Base-by-base conservation (phyloP, 2,888 invertebrate species). In the Apodemia mormo region DNA sequence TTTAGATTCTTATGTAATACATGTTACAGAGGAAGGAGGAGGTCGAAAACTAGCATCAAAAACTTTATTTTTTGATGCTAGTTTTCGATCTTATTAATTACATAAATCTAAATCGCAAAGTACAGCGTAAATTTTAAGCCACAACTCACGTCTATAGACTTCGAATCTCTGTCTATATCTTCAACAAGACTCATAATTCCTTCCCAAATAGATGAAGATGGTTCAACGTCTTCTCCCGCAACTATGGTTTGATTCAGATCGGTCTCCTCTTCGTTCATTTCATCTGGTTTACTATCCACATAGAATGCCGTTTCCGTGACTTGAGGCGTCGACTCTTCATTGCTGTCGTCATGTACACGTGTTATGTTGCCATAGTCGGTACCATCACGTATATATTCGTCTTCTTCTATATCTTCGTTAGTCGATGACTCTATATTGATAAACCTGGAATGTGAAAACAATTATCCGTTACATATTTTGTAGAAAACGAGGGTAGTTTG, bases 371-470 rank as follows among this genome's bases (percentile, higher is more conserved):
- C 93, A 70, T 92, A 93, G 75, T 93, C 93, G 1, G 90, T 90
- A 8, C 93, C 93, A 73, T 93, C 93, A 1, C 88, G 79, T 14
- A 93, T 82, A 74, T 92, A 93, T 65, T 91, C 93, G 78, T 92
- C 90, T 45, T 93, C 92, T 74, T 95, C 95, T 65, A 94, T 93
- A 45, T 95, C 94, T 64, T 95, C 93, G 52, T 94, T 94, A 29
- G 96, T 94, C 80, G 96, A 96, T 49, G 96, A 95, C 84, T 96
- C 96, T 79, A 96, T 96, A 80, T 95, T 95, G 66, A 95, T 91
- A 80, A 95, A 95, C 56, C 95, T 95, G 83, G 68, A 89, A 82
- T 75, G 14, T 12, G 10, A 30, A 58, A 58, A 58, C 58, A 40
- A 40, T 8, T 40, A 40, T 40, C 1, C 8, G 40, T 40, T 40